Conservation (phyloP, 2,113 vertebrate species). For the Crotalus horridus region DNA sequence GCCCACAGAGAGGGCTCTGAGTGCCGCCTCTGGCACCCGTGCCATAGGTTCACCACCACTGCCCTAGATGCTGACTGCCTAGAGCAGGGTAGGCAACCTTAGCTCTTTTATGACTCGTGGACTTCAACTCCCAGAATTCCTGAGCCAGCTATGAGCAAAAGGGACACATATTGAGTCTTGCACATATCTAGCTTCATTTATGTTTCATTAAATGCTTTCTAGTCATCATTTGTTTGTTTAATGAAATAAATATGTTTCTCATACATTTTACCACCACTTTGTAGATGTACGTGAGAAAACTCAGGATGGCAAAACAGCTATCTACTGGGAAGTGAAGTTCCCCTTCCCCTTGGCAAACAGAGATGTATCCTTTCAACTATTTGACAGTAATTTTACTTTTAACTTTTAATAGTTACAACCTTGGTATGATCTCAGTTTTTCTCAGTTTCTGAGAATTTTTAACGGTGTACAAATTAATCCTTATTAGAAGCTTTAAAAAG, state of each 20-base stretch:
- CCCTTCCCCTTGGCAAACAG: constrained; percentile 88
- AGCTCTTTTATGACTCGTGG: no score
- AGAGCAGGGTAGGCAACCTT: no score
- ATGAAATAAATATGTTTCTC: constrained; percentile 3
- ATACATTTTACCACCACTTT: constrained; percentile 20
- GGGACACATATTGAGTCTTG: background rate
- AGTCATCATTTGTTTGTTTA: background rate
- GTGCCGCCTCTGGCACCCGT: no score
- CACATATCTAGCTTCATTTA: background rate
- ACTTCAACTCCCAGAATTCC: no score
- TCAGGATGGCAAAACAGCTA: constrained; percentile 67
- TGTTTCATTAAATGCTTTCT: background rate
- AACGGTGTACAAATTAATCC: background rate
- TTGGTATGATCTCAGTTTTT: background rate
- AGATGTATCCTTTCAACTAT: constrained; percentile 87
- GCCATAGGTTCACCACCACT: no score
- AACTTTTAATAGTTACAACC: background rate
- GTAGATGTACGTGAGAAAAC: constrained; percentile 73
- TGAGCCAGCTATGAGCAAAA: background rate
- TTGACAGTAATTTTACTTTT: background rate
- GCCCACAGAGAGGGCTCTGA: no score
- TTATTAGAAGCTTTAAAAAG: background rate
- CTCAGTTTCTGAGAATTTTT: background rate
- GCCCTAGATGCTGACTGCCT: no score
- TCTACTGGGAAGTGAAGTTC: constrained; percentile 95